phyloP scores from a whole-genome alignment of 2,888 invertebrate species.

The Stenichneumon culpator region DNA sequence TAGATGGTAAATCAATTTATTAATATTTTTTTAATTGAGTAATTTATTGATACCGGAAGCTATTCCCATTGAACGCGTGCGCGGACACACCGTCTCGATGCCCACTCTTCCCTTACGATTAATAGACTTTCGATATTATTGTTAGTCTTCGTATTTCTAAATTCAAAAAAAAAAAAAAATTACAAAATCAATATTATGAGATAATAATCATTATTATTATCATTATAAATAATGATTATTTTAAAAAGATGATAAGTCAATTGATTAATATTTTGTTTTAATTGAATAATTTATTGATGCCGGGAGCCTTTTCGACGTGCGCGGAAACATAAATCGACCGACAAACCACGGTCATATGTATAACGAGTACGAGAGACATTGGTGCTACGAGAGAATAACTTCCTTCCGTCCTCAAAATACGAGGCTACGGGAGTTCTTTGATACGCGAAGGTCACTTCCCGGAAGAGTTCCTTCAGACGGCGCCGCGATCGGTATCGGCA shows the following conservation, averaged over 20 bases:
- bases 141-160: not conserved
- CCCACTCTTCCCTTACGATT: not conserved
- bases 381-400: conserved; percentile 15
- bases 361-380: conserved; percentile 19
- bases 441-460: conserved; percentile 21
- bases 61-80: conserved; percentile 25
- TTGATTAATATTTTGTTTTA: not conserved
- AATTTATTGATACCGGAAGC: conserved; percentile 9
- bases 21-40: not conserved
- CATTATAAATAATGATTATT: no score
- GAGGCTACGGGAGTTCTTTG: conserved; percentile 28
- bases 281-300: not conserved
- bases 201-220: no score
- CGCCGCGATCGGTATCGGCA: conserved; percentile 23
- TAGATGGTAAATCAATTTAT: not conserved
- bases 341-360: not conserved
- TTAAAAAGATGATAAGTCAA: not conserved
- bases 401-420: conserved; percentile 50
- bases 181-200: no score
- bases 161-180: no score
- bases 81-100: not conserved
- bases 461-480: conserved; percentile 16
- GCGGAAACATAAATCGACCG: not conserved
- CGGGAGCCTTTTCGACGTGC: not conserved
- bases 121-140: not conserved